phyloP scores from a whole-genome alignment of 2,797 vertebrate genomes.

The Agapornis canus region DNA sequence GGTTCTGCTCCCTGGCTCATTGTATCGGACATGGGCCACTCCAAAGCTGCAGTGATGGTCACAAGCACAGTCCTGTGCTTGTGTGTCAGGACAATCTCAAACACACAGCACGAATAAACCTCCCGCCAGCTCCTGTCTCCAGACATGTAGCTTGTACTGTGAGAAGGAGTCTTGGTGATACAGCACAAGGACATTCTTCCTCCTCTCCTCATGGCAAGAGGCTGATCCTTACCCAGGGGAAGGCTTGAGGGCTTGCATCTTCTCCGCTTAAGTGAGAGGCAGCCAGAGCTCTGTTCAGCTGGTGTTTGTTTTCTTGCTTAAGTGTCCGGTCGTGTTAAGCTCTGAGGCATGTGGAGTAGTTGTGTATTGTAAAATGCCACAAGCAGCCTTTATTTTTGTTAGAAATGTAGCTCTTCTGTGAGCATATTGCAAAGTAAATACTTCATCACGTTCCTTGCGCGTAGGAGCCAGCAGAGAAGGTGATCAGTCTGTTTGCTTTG shows the following conservation, averaged over 20 bases:
- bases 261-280: neutral
- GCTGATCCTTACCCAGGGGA: neutral
- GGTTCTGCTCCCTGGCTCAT: neutral
- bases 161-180: neutral
- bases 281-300: neutral
- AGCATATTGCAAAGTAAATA: neutral
- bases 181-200: neutral
- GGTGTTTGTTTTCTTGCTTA: neutral
- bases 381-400: neutral
- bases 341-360: neutral
- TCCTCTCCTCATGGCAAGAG: neutral
- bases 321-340: neutral
- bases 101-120: neutral
- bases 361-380: neutral
- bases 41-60: neutral
- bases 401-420: neutral
- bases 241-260: neutral
- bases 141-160: neutral
- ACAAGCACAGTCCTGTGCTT: rapidly evolving
- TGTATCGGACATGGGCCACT: neutral
- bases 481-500: neutral
- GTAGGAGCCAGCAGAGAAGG: neutral
- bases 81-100: neutral
- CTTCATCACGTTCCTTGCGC: neutral
- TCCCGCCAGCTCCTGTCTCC: neutral